These are phyloP conservation scores for Datnioides undecimradiatus DNA, from an alignment of 2,113 vertebrate genomes.

Conservation along the genomic window DNA sequence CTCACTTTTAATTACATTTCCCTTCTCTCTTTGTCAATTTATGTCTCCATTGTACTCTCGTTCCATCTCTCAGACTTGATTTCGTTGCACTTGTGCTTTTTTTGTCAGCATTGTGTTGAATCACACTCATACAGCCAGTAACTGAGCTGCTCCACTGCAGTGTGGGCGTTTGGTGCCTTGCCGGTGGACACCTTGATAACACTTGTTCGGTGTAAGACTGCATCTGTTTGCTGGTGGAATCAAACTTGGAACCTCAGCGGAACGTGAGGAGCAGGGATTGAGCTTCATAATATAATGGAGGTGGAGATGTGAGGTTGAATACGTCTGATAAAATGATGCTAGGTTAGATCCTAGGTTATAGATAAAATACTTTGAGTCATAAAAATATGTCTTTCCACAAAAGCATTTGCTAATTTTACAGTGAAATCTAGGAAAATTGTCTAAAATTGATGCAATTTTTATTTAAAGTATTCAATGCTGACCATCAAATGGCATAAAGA, in stretches of 20 bases:
- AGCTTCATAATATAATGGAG: not conserved
- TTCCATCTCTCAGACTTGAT: conserved; percentile 2
- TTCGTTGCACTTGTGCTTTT: not conserved
- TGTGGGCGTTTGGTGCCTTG: not conserved
- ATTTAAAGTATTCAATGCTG: too few species aligned
- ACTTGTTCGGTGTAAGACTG: not conserved
- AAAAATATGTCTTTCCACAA: too few species aligned
- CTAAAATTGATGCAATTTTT: too few species aligned
- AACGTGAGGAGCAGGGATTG: not conserved
- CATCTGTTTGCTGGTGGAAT: not conserved
- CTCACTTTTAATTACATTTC: not conserved
- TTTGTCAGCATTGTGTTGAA: not conserved
- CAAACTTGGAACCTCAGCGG: not conserved
- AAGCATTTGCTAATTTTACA: too few species aligned
- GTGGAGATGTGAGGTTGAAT: too few species aligned
- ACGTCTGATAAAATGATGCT: too few species aligned
- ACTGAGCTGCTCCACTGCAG: not conserved
- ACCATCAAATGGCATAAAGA: too few species aligned
- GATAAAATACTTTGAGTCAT: too few species aligned
- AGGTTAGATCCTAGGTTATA: too few species aligned
- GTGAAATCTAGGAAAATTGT: too few species aligned
- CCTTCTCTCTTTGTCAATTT: conserved; percentile 8
- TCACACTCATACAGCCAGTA: not conserved
- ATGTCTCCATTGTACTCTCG: not conserved
- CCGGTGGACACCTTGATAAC: not conserved